These are phyloP conservation scores for Coelopa pilipes DNA, from an alignment of 2,888 invertebrate species.

Conservation along the genomic window DNA sequence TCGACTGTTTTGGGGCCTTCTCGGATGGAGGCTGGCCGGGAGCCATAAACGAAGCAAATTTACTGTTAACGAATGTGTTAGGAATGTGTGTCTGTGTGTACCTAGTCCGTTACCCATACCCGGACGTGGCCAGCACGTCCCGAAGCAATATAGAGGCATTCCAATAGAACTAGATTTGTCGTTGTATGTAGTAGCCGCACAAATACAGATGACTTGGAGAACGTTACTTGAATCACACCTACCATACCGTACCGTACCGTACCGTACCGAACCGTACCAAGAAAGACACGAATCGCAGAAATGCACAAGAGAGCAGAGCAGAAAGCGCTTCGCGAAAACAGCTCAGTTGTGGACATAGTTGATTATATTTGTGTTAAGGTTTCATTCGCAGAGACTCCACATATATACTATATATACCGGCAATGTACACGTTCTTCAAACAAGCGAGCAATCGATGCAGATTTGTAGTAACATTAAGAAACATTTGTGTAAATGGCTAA, in stretches of 20 bases:
- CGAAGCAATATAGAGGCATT: slow-evolving; percentile 8
- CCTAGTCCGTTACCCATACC: neutral
- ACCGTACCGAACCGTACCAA: neutral
- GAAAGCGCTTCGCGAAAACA: neutral
- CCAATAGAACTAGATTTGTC: slow-evolving; percentile 20
- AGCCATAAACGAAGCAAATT: no score
- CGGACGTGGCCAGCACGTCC: neutral
- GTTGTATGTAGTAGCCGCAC: slow-evolving; percentile 20
- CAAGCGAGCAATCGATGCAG: slow-evolving; percentile 24
- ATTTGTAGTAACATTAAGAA: slow-evolving; percentile 18
- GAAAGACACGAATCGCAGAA: no score
- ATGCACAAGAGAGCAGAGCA: no score
- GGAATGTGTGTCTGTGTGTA: neutral
- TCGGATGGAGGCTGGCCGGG: no score
- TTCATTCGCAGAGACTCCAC: slow-evolving; percentile 20
- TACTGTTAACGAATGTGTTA: neutral
- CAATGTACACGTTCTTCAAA: slow-evolving; percentile 26
- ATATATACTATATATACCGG: neutral
- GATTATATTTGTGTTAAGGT: slow-evolving; percentile 25
- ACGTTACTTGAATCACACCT: neutral
- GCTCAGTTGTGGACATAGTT: slow-evolving; percentile 13
- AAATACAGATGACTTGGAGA: slow-evolving; percentile 4
- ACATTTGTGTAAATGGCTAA: slow-evolving; percentile 28
- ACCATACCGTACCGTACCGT: neutral
- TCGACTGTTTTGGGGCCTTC: no score